phyloP scores from a whole-genome alignment of 2,113 vertebrate genomes.

The Myrmophylax atrothorax region DNA sequence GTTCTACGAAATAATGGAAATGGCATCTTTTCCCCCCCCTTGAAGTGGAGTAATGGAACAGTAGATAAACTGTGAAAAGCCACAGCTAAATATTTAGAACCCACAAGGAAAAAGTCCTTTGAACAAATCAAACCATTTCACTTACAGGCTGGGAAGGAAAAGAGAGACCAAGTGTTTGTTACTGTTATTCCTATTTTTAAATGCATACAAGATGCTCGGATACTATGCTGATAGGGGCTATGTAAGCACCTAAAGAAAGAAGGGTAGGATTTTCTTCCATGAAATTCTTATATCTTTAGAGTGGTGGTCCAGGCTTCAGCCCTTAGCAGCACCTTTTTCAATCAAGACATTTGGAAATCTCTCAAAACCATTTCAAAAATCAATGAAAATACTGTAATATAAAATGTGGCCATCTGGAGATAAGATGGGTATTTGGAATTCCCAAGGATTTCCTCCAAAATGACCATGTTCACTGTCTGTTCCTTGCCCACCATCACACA shows the following conservation, averaged over 20 bases:
- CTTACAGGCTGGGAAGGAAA: constrained; percentile 30
- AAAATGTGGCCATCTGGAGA: neutral
- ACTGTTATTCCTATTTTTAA: constrained; percentile 63
- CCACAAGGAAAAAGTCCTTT: constrained; percentile 32
- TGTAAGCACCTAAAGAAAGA: neutral
- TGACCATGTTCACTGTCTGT: neutral
- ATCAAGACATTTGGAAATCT: neutral
- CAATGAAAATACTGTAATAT: neutral
- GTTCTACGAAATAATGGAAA: constrained; percentile 29
- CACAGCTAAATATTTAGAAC: constrained; percentile 52
- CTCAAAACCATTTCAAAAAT: neutral
- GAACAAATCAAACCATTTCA: constrained; percentile 33
- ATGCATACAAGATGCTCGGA: neutral
- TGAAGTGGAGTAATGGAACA: constrained; percentile 38
- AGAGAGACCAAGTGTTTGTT: constrained; percentile 18
- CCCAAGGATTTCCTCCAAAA: neutral
- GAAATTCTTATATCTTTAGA: neutral
- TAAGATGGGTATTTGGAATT: neutral
- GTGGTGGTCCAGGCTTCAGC: neutral
- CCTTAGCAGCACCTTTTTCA: neutral
- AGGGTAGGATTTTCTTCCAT: neutral
- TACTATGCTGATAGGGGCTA: neutral
- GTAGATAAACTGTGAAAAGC: constrained; percentile 45
- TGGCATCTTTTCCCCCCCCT: neutral
- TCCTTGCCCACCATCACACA: neutral